Conservation (phyloP, 1,140 invertebrate species). For the Diploscapter pachys region DNA sequence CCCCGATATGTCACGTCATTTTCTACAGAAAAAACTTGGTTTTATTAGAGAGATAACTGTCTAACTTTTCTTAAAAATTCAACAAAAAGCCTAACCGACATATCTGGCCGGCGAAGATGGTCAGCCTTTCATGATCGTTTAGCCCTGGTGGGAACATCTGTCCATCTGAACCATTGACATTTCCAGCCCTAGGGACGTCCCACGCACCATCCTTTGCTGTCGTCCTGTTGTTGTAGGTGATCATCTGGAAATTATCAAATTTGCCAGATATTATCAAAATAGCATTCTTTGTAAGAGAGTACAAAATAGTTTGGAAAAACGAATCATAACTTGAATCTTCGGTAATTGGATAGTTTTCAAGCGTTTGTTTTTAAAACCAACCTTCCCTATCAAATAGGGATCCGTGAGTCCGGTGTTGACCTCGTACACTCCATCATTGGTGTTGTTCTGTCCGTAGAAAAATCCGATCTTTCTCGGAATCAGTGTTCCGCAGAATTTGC, state of each 20-base stretch:
- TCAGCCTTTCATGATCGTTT: conserved; percentile 27
- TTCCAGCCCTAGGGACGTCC: conserved; percentile 43
- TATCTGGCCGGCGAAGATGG: conserved; percentile 47
- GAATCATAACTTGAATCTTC: too few species aligned
- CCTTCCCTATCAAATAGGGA: conserved; percentile 35
- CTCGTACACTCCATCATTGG: conserved; percentile 49
- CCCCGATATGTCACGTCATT: background rate
- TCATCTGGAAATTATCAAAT: too few species aligned
- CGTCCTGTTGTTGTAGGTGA: conserved; percentile 41
- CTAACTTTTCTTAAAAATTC: too few species aligned
- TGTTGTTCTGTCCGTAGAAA: conserved; percentile 53
- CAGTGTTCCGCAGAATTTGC: conserved; percentile 36
- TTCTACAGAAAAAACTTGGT: background rate
- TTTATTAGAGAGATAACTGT: background rate
- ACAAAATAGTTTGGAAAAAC: background rate
- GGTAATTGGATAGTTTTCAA: too few species aligned
- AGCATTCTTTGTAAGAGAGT: too few species aligned
- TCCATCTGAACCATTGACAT: conserved; percentile 53
- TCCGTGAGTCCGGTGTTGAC: conserved; percentile 43
- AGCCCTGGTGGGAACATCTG: conserved; percentile 51
- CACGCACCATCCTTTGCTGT: conserved; percentile 32
- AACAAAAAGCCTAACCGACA: conserved; percentile 31
- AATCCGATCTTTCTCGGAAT: conserved; percentile 52
- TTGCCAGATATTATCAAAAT: too few species aligned
- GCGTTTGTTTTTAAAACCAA: background rate